These are phyloP conservation scores for Actinostola sp. DNA, from an alignment of 92 coral and sea anemone species.

Conservation along the genomic window DNA sequence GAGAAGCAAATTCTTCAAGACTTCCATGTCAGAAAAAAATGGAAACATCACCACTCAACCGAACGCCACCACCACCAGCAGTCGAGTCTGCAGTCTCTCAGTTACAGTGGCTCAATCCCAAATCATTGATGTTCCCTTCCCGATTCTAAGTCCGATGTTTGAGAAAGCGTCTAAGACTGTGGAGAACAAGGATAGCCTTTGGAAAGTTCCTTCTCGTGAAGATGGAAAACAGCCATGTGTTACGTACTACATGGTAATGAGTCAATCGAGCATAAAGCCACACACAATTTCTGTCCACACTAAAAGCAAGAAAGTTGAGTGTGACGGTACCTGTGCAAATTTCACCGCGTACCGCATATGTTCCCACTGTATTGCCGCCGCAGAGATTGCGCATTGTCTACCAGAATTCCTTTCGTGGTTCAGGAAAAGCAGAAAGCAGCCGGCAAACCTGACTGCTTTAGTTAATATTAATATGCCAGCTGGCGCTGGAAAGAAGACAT, in stretches of 20 bases:
- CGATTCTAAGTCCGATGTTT: constrained; percentile 45
- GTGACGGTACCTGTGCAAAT: no score
- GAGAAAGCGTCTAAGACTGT: constrained; percentile 44
- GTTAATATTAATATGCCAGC: no score
- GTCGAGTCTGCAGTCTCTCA: constrained; percentile 24
- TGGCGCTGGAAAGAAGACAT: constrained; percentile 17
- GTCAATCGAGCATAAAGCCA: not conserved
- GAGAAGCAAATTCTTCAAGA: no score
- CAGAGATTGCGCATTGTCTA: no score
- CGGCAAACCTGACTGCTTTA: no score
- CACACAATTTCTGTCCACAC: no score
- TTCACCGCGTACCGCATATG: no score
- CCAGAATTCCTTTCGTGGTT: no score
- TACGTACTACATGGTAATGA: constrained; percentile 7
- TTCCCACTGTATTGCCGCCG: no score
- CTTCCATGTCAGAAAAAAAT: constrained; percentile 30
- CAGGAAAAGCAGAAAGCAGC: no score
- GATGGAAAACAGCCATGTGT: not conserved
- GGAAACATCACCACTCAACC: constrained; percentile 48
- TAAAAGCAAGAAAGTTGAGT: no score
- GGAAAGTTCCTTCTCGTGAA: constrained; percentile 45
- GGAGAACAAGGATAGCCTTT: constrained; percentile 16
- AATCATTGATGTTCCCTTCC: constrained; percentile 58
- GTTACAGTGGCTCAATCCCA: constrained; percentile 36
- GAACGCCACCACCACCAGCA: constrained; percentile 32